These are phyloP conservation scores for Dendronephthya gigantea DNA, from an alignment of 64 coral and sea anemone species.

Conservation along the genomic window DNA sequence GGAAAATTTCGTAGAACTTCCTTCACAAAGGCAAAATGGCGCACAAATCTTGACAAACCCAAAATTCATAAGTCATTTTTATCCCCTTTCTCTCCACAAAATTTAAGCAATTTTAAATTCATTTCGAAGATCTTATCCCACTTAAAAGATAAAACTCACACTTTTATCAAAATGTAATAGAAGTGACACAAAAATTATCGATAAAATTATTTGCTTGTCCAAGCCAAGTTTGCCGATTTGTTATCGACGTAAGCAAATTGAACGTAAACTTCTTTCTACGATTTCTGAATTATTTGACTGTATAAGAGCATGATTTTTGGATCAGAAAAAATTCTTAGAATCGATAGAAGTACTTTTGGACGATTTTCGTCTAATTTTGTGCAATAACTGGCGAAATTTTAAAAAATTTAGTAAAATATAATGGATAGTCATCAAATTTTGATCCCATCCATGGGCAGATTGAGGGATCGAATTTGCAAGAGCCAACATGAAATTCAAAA, in stretches of 20 bases:
- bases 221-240: background rate
- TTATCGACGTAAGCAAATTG: background rate
- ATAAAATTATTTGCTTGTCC: background rate
- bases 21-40: background rate
- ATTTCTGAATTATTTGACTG: background rate
- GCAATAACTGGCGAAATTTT: background rate
- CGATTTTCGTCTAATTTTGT: background rate
- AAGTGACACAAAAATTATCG: background rate
- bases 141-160: background rate
- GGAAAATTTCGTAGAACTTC: background rate
- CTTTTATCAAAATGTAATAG: background rate
- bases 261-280: background rate
- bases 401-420: background rate
- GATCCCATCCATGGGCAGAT: background rate
- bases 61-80: background rate
- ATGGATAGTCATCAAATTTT: constrained; percentile 6
- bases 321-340: background rate
- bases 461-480: background rate
- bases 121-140: background rate
- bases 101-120: background rate
- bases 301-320: background rate
- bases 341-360: background rate
- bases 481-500: background rate
- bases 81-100: background rate
- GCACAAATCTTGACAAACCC: background rate